Base-by-base conservation (phyloP, 30 jellyfish, hydroid and myxozoan genomes). In the Chironex yamaguchii region DNA sequence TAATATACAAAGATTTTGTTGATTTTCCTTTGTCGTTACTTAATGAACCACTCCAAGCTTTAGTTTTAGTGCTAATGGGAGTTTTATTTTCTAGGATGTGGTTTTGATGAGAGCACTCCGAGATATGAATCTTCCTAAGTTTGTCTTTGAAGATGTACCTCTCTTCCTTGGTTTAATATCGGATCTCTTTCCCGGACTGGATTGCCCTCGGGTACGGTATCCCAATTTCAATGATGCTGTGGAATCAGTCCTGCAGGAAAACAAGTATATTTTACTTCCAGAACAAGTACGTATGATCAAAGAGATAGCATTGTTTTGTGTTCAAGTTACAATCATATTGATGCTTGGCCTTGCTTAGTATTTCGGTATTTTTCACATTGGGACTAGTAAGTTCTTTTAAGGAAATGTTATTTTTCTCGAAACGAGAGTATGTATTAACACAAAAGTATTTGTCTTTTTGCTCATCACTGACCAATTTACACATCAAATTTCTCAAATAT, bases 91-190 rank as follows among this genome's bases (percentile, higher is more conserved):
- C 1, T 24, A 93, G 99, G 99, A 94, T 82, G 97, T 94, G 28
- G 99, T 94, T 2, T 83, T 94, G 76, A 94, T 94, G 99, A 54
- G 99, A 24, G 99, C 99, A 0, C 90, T 94, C 9, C 97, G 99
- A 20, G 99, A 94, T 53, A 94, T 94, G 99, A 94, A 94, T 73
- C 96, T 94, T 36, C 99, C 99, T 29, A 94, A 94, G 83, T 94
- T 94, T 67, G 97, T 94, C 36, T 94, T 79, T 29, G 99, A 94
- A 77, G 99, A 94, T 67, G 99, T 88, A 0, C 99, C 99, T 12
- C 92, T 94, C 49, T 94, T 94, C 76, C 95, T 82, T 74, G 99
- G 99, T 28, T 49, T 94, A 75, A 94, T 94, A 21, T 88, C 99
- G 1, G 99, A 94, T 62, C 66, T 94, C 82, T 94, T 94, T 78